Percentiles rank a stretch among this genome's conserved stretches.
These are phyloP conservation scores for Triops cancriformis DNA, from an alignment of 1,140 invertebrate genomes.

Conservation along the genomic window DNA sequence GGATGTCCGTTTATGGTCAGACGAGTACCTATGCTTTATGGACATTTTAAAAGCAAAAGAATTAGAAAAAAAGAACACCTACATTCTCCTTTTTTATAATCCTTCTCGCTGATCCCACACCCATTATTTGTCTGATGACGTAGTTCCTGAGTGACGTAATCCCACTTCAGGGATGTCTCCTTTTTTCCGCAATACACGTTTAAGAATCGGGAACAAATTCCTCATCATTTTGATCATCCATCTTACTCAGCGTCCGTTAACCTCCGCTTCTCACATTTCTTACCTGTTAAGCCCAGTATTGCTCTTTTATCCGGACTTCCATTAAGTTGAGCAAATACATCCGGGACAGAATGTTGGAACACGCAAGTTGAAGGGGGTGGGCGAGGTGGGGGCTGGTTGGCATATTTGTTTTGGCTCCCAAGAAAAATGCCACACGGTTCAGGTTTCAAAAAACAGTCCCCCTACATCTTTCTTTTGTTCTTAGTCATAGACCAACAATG, in stretches of 20 bases:
- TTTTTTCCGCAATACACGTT: not conserved
- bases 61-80: not conserved
- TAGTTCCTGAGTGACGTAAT: not conserved
- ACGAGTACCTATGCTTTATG: slow-evolving; percentile 51
- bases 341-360: not conserved
- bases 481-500: not conserved
- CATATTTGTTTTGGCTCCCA: not conserved
- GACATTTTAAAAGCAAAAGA: slow-evolving; percentile 39
- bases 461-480: not conserved
- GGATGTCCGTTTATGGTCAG: slow-evolving; percentile 52
- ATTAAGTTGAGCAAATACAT: not conserved
- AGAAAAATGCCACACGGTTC: not conserved
- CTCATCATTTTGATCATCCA: not conserved
- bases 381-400: too few species aligned
- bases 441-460: not conserved
- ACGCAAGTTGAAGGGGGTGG: too few species aligned
- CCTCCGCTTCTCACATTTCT: too few species aligned
- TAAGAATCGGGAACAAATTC: slow-evolving; percentile 1
- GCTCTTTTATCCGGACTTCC: not conserved
- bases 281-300: too few species aligned
- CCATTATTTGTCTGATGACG: not conserved
- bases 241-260: not conserved
- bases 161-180: not conserved
- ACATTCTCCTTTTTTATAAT: not conserved
- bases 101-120: not conserved